phyloP scores from a whole-genome alignment of 2,888 invertebrate genomes.

The Andrena flavipes region DNA sequence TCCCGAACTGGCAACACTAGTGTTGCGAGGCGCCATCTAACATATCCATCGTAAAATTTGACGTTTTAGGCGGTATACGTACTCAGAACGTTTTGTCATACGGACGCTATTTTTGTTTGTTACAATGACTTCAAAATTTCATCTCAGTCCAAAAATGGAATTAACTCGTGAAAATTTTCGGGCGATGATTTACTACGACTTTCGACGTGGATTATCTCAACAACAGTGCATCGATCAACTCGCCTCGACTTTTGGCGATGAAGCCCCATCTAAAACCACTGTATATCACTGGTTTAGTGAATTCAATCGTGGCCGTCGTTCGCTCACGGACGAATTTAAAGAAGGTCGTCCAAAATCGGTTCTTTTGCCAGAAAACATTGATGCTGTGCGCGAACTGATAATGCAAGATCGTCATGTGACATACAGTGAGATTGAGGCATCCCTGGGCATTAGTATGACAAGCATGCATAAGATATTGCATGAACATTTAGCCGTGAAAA shows the following conservation, averaged over 20 bases:
- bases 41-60: no score
- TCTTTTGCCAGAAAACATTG: neutral
- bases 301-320: slow-evolving; percentile 44
- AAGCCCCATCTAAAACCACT: slow-evolving; percentile 44
- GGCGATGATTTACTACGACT: slow-evolving; percentile 9
- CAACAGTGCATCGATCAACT: slow-evolving; percentile 62
- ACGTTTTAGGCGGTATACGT: no score
- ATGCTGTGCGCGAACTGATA: neutral
- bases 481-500: neutral
- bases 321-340: neutral
- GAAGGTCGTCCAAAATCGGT: neutral
- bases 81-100: no score
- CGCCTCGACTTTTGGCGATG: slow-evolving; percentile 59
- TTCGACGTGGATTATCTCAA: slow-evolving; percentile 8
- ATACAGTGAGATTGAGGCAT: neutral
- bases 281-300: no score
- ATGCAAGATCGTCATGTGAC: neutral
- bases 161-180: slow-evolving; percentile 8
- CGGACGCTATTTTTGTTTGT: no score
- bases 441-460: no score
- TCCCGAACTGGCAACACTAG: no score
- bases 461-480: neutral
- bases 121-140: neutral
- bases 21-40: no score
- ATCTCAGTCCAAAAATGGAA: neutral